Conservation (phyloP, 23 tunicate genomes). For the Halocynthia roretzi region DNA sequence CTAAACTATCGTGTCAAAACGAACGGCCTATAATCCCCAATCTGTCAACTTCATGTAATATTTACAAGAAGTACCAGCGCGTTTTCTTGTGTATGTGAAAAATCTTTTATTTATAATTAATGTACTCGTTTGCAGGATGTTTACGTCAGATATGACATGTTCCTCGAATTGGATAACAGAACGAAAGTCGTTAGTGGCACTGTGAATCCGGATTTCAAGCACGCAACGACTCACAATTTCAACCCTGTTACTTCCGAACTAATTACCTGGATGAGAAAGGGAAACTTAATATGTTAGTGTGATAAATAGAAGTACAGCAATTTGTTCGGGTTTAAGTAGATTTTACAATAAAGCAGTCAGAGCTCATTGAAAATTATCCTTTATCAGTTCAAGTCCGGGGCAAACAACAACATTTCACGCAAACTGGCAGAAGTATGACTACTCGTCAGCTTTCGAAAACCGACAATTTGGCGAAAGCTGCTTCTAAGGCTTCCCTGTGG, state of each 20-base stretch:
- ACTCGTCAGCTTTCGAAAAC: constrained; percentile 15
- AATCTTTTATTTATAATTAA: not conserved
- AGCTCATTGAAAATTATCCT: too few species aligned
- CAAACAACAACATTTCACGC: constrained; percentile 5
- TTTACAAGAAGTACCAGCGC: too few species aligned
- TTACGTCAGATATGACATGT: constrained; percentile 24
- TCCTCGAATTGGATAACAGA: constrained; percentile 11
- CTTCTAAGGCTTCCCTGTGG: constrained; percentile 14
- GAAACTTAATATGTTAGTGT: constrained; percentile 15
- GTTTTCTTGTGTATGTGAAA: too few species aligned
- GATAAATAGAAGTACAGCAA: too few species aligned
- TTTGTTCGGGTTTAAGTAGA: too few species aligned
- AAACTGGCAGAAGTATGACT: not conserved
- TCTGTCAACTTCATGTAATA: too few species aligned
- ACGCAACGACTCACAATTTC: not conserved
- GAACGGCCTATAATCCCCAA: too few species aligned
- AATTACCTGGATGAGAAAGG: constrained; percentile 16
- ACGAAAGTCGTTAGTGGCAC: constrained; percentile 25
- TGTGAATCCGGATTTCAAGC: constrained; percentile 13
- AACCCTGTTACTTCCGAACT: constrained; percentile 21
- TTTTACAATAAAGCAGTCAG: too few species aligned
- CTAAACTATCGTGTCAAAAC: too few species aligned
- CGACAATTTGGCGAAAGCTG: not conserved
- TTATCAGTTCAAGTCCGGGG: constrained; percentile 23
- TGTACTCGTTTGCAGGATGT: constrained; percentile 11